phyloP scores from a whole-genome alignment of 2,113 vertebrate genomes.

The Spea multiplicata region DNA sequence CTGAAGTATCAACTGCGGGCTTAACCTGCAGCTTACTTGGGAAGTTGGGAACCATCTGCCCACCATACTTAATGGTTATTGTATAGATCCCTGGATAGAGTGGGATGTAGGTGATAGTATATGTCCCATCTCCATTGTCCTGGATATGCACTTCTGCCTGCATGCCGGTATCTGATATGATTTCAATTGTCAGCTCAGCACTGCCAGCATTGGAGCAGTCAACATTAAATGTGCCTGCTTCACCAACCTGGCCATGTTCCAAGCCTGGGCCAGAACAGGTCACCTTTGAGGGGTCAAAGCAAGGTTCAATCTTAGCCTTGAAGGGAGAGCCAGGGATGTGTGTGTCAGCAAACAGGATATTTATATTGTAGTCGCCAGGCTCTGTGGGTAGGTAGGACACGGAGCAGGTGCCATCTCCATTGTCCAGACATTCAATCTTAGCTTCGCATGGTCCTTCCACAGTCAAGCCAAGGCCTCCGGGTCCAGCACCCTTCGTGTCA shows the following conservation, averaged over 20 bases:
- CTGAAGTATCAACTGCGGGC: constrained; percentile 78
- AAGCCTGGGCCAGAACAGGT: constrained; percentile 86
- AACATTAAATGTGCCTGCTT: constrained; percentile 83
- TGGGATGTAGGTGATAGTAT: constrained; percentile 91
- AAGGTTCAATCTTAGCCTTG: constrained; percentile 60
- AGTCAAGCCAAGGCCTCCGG: constrained; percentile 66
- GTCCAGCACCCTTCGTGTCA: constrained; percentile 70
- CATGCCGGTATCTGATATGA: constrained; percentile 85
- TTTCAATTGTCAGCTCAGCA: constrained; percentile 89
- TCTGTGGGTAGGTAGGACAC: constrained; percentile 70
- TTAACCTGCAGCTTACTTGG: constrained; percentile 84
- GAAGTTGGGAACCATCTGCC: constrained; percentile 92
- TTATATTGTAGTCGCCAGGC: constrained; percentile 70
- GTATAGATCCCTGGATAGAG: constrained; percentile 86
- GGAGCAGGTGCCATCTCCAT: constrained; percentile 68
- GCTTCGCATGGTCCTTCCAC: constrained; percentile 74
- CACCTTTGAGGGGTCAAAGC: constrained; percentile 75
- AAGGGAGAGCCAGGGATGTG: constrained; percentile 73
- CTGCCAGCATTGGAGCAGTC: constrained; percentile 90
- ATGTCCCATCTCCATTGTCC: constrained; percentile 87
- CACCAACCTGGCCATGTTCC: constrained; percentile 82
- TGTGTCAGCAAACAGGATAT: constrained; percentile 69
- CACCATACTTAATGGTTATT: constrained; percentile 89
- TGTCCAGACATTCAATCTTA: constrained; percentile 70
- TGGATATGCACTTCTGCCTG: constrained; percentile 89